Base-by-base conservation (phyloP, 2,113 vertebrate species). In the Opisthocomus hoazin region DNA sequence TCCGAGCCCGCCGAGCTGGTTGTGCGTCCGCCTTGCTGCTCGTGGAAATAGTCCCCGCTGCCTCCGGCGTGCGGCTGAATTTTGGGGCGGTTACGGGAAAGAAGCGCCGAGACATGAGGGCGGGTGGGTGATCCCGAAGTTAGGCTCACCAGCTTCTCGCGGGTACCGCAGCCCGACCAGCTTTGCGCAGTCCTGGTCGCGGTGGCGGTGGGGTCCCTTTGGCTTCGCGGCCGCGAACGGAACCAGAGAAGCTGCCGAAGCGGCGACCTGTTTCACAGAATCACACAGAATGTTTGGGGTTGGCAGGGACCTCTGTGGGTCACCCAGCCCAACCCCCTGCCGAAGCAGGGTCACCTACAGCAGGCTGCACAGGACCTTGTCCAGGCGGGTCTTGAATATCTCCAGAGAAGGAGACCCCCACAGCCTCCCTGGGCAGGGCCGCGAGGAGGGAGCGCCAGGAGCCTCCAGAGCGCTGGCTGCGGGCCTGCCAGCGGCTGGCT, bases 91-190 rank as follows among this genome's bases (percentile, higher is more conserved):
- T 15, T 32, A 21, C 1, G 18, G 56, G 22, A 54, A 32, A 15
- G 6, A 29, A 27, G 16, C 5, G n/a, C 15, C 26, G 15, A 5
- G 16, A 65, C 27, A 7, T 6, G 19, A 27, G 79, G 41, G 8
- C 5, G n/a, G 4, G 41, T 29, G 30, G n/a, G 5, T 46, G 26
- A 41, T 16, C 23, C 34, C 51, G 37, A 45, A 36, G 63, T 15
- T 15, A 19, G 3, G 0, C 30, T 1, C 5, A 7, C 5, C 23
- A 8, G 3, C 23, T 76, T 83, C 32, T 51, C 9, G 7, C 3
- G 12, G 23, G 12, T 43, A 2, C 5, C 45, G 15, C 45, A 12
- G 34, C 70, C 17, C 8, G 56, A 15, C 30, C 27, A 9, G 7
- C 23, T 80, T 41, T 6, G n/a, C 19, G 20, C 17, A 50, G 7